Conservation (phyloP, 2,888 invertebrate genomes). For the Callinectes sapidus region DNA sequence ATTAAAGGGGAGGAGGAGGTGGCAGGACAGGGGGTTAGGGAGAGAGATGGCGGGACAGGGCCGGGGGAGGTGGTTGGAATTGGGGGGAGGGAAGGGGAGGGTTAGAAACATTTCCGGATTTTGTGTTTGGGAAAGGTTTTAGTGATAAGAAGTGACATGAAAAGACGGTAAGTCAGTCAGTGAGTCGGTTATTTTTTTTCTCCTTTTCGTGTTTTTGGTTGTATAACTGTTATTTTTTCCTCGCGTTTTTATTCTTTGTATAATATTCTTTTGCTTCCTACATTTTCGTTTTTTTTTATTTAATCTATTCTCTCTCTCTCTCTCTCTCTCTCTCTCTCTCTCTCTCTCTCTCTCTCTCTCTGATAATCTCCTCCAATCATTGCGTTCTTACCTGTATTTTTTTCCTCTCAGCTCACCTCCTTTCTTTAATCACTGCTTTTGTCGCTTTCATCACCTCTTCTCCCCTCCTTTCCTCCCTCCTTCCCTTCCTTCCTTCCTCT, state of each 20-base stretch:
- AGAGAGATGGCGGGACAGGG: too few species aligned
- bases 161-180: background rate
- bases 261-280: background rate
- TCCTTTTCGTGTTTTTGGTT: too few species aligned
- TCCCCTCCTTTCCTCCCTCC: background rate
- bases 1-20: background rate
- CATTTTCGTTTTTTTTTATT: background rate
- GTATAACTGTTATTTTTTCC: background rate
- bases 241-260: background rate
- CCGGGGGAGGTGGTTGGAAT: too few species aligned
- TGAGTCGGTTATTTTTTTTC: background rate
- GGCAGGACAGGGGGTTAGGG: background rate
- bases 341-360: background rate
- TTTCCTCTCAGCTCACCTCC: background rate
- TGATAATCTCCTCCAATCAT: conserved; percentile 4
- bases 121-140: background rate
- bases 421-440: background rate
- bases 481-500: background rate
- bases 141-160: background rate
- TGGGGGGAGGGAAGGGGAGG: background rate
- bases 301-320: background rate
- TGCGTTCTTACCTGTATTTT: background rate
- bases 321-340: background rate
- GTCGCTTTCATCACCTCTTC: background rate
- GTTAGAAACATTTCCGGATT: background rate